A percentile compares a stretch with the other conserved stretches of the same genome.
Evolutionary conservation across 2,797 vertebrate genomes (phyloP).

Genomic region (Spondyliosoma cantharus): DNA sequence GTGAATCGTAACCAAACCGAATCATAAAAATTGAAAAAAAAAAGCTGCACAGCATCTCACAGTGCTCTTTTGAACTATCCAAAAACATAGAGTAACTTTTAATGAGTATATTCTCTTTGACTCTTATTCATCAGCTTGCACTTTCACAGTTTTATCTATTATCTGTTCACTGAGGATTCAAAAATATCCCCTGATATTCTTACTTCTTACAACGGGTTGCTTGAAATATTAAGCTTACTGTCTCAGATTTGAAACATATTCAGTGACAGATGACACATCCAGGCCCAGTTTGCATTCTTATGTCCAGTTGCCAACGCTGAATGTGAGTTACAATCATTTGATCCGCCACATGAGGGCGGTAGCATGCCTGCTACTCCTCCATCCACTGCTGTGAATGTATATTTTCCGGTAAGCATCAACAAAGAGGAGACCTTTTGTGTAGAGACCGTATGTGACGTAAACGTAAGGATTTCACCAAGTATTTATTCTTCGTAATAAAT

Average conservation of each 20-base stretch:
- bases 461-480: background rate
- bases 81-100: background rate
- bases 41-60: conserved; percentile 13
- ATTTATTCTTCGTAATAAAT: conserved; percentile 3
- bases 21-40: conserved; percentile 9
- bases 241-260: background rate
- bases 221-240: background rate
- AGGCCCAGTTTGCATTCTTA: background rate
- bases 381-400: background rate
- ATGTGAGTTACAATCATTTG: background rate
- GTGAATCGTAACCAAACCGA: conserved; percentile 30
- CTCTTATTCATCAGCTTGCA: background rate
- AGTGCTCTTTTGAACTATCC: background rate
- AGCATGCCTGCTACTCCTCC: conserved; percentile 9
- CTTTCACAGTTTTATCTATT: background rate
- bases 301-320: background rate
- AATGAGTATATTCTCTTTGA: background rate
- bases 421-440: conserved; percentile 15
- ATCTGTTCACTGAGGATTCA: background rate
- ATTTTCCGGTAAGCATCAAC: background rate
- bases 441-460: background rate
- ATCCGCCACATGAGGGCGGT: conserved; percentile 72
- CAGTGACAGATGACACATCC: background rate
- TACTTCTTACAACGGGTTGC: background rate
- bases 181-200: background rate